Percentiles rank a stretch among this genome's conserved stretches.
Conservation (phyloP, 2,888 invertebrate genomes). For the Idaea biselata region DNA sequence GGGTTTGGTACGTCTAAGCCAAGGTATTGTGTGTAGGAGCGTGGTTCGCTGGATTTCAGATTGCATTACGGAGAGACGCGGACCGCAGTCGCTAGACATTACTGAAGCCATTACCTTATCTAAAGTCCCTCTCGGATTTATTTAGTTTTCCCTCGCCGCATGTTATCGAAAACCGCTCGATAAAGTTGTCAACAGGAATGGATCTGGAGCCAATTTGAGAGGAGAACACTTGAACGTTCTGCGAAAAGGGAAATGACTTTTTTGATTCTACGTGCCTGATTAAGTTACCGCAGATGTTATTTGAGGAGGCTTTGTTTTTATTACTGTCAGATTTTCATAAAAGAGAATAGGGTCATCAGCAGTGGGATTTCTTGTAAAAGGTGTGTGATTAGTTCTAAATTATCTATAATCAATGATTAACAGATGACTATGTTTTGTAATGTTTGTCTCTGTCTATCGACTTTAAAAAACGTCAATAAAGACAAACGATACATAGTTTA, state of each 20-base stretch:
- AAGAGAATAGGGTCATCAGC: slow-evolving; percentile 6
- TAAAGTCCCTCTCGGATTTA: slow-evolving; percentile 80
- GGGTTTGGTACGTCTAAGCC: slow-evolving; percentile 5
- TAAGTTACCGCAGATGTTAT: slow-evolving; percentile 42
- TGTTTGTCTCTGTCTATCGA: too few relatives aligned
- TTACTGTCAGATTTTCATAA: slow-evolving; percentile 23
- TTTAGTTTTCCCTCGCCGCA: slow-evolving; percentile 80
- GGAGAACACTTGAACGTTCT: slow-evolving; percentile 45
- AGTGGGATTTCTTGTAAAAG: neutral
- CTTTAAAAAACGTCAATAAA: too few relatives aligned
- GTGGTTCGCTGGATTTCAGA: slow-evolving; percentile 66
- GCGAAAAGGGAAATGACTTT: slow-evolving; percentile 66
- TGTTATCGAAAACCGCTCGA: slow-evolving; percentile 80
- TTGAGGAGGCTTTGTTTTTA: slow-evolving; percentile 33
- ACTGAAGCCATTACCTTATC: slow-evolving; percentile 80
- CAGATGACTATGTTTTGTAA: too few relatives aligned
- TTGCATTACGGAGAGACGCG: slow-evolving; percentile 71
- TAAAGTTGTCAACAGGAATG: slow-evolving; percentile 80
- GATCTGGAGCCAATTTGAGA: slow-evolving; percentile 77
- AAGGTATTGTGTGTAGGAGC: slow-evolving; percentile 45
- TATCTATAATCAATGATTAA: too few relatives aligned
- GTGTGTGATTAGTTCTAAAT: neutral
- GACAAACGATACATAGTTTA: too few relatives aligned
- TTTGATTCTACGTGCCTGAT: slow-evolving; percentile 50
- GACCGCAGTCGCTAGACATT: slow-evolving; percentile 71